These are phyloP conservation scores for Plectropomus leopardus DNA, from an alignment of 2,113 vertebrate genomes.

Conservation along the genomic window DNA sequence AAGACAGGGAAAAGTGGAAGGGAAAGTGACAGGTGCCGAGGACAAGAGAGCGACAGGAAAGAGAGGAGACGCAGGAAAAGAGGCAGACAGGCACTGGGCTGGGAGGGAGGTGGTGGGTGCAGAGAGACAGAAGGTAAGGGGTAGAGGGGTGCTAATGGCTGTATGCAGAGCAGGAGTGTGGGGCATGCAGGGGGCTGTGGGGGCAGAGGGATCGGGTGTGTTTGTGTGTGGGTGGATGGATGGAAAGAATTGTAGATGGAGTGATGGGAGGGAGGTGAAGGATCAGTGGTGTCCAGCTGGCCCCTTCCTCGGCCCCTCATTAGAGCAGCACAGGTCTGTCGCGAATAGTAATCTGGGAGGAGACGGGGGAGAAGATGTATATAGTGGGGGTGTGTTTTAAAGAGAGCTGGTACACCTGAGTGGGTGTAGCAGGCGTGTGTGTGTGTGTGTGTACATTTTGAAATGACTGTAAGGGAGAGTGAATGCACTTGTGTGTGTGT, in stretches of 20 bases:
- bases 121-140: conserved; percentile 66
- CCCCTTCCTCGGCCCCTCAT: conserved; percentile 74
- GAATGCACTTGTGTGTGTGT: conserved; percentile 6
- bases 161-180: conserved; percentile 67
- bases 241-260: conserved; percentile 40
- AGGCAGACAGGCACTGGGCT: conserved; percentile 35
- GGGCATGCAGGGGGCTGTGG: conserved; percentile 38
- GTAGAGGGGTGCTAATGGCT: conserved; percentile 70
- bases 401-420: neutral
- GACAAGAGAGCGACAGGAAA: conserved; percentile 54
- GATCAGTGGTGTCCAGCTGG: conserved; percentile 80
- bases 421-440: neutral
- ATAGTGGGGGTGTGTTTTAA: conserved; percentile 4
- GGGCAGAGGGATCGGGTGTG: conserved; percentile 32
- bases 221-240: conserved; percentile 26
- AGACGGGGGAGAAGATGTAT: conserved; percentile 6
- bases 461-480: neutral
- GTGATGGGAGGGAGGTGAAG: conserved; percentile 55
- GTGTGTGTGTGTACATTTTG: neutral
- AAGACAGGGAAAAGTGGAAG: conserved; percentile 65
- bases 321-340: conserved; percentile 70
- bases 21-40: conserved; percentile 70
- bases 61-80: conserved; percentile 43
- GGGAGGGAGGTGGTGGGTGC: conserved; percentile 48
- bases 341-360: conserved; percentile 69